phyloP scores from a whole-genome alignment of 2,797 vertebrate genomes.

The Rhinoraja longicauda region DNA sequence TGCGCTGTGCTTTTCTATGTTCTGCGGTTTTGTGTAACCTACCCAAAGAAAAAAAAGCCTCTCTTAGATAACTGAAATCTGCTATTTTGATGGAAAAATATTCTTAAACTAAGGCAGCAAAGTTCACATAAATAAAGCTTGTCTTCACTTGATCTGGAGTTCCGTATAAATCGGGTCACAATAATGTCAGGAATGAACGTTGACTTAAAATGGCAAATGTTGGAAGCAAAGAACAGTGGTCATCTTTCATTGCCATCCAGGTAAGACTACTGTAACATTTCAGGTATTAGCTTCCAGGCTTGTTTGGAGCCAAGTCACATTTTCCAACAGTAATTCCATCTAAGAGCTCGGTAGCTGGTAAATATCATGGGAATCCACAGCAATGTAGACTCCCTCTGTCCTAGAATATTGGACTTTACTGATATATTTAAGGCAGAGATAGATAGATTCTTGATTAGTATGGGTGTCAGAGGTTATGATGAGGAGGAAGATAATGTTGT shows the following conservation, averaged over 20 bases:
- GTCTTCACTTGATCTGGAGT: not conserved
- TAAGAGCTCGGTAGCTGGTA: not conserved
- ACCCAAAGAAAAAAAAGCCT: not conserved
- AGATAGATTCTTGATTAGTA: no score
- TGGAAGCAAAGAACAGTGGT: not conserved
- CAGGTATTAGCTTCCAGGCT: not conserved
- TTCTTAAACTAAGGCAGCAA: not conserved
- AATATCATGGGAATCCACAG: no score
- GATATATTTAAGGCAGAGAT: no score
- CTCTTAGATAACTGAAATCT: not conserved
- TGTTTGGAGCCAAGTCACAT: not conserved
- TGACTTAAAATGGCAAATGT: not conserved
- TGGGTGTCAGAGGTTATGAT: no score
- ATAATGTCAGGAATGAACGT: not conserved
- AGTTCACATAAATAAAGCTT: not conserved
- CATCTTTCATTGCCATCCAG: not conserved
- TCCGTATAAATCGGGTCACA: not conserved
- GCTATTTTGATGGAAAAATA: not conserved
- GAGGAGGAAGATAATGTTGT: no score
- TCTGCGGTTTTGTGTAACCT: not conserved
- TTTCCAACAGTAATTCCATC: not conserved
- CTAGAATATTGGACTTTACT: not conserved
- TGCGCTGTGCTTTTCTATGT: not conserved
- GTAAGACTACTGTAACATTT: not conserved
- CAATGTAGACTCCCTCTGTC: not conserved